phyloP scores from a whole-genome alignment of 1,140 invertebrate species.

The Tyrophagus putrescentiae region DNA sequence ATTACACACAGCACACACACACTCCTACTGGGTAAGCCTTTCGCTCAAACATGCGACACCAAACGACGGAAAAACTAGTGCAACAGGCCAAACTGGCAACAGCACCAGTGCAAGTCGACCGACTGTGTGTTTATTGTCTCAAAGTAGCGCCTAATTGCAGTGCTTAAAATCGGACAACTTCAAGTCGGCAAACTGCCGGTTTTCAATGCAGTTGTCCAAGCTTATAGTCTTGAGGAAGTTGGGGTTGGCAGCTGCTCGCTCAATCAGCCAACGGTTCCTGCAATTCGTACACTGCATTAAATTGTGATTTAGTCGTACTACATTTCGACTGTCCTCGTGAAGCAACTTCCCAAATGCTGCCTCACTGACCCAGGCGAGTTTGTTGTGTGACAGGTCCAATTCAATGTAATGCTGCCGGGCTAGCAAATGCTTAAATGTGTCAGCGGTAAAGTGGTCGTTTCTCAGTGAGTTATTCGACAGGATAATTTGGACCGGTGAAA shows the following conservation, averaged over 20 bases:
- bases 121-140: no score
- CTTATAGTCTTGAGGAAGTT: background rate
- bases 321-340: background rate
- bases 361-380: background rate
- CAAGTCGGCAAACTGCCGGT: background rate
- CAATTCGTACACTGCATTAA: conserved; percentile 6
- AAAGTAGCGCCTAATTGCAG: no score
- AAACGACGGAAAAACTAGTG: no score
- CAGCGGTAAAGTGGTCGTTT: background rate
- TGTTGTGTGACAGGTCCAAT: background rate
- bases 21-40: no score
- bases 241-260: background rate
- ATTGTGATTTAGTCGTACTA: background rate
- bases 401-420: background rate
- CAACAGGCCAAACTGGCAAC: no score
- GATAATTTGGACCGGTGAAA: background rate
- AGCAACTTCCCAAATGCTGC: background rate
- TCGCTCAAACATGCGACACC: no score
- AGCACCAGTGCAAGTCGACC: no score
- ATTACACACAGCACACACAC: no score
- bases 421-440: conserved; percentile 1
- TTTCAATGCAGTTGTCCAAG: background rate
- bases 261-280: background rate
- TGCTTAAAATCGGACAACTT: background rate
- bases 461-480: background rate